Evolutionary conservation across 2,888 invertebrate species (phyloP).

Genomic region (Troglohyphantes excavatus): DNA sequence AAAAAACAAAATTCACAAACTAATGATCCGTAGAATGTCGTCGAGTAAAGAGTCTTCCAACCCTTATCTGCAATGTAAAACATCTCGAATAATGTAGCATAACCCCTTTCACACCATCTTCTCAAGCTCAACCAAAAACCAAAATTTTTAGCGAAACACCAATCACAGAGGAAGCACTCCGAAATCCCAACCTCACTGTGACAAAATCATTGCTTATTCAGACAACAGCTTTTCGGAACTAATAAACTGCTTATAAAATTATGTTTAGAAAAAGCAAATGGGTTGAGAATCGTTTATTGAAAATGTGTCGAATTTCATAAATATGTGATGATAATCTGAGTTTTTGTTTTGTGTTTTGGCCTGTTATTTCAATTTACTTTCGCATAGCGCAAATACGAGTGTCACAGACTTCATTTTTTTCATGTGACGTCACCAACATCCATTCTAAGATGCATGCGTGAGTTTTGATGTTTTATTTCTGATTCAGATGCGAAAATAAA

Average conservation of each 20-base stretch:
- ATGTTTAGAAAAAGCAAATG: background rate
- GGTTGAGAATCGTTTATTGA: background rate
- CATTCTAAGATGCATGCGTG: slow-evolving; percentile 12
- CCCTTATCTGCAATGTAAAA: slow-evolving; percentile 7
- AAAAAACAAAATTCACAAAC: slow-evolving; percentile 28
- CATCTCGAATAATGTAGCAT: slow-evolving; percentile 3
- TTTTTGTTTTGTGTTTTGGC: slow-evolving; percentile 20
- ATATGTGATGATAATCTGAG: background rate
- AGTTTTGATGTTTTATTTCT: slow-evolving; percentile 34
- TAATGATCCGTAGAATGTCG: background rate
- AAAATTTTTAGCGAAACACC: slow-evolving; percentile 71
- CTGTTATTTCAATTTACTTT: slow-evolving; percentile 27
- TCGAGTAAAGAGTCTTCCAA: background rate
- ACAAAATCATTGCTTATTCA: slow-evolving; percentile 66
- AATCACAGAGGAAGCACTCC: slow-evolving; percentile 73
- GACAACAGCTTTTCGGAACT: slow-evolving; percentile 27
- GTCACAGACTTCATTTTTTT: slow-evolving; percentile 59
- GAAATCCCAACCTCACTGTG: slow-evolving; percentile 42
- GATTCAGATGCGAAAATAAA: background rate
- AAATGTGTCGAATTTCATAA: background rate
- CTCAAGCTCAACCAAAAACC: slow-evolving; percentile 44
- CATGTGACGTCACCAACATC: slow-evolving; percentile 51
- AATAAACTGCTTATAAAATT: background rate
- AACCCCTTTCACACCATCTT: slow-evolving; percentile 61
- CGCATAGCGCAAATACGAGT: background rate